Evolutionary conservation across 2,113 vertebrate genomes (phyloP).

Genomic region (Embiotoca jacksoni): DNA sequence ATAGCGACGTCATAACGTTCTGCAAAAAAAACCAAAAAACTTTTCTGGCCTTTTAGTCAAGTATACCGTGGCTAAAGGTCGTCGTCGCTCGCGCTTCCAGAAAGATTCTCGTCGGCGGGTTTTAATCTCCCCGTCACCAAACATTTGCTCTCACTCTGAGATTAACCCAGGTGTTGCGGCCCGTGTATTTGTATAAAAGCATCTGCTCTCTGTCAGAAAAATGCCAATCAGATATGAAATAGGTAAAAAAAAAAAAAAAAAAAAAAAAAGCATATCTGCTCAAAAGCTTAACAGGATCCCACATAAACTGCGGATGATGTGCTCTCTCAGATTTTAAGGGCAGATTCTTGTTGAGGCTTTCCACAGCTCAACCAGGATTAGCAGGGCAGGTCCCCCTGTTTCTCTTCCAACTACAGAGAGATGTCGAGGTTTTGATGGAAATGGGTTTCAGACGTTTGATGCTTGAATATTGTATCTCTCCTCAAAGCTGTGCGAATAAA

Average conservation of each 20-base stretch:
- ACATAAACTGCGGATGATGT: conserved; percentile 21
- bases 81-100: neutral
- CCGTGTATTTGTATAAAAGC: neutral
- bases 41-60: too few relatives aligned
- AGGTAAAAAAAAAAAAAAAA: neutral
- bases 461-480: too few relatives aligned
- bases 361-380: conserved; percentile 13
- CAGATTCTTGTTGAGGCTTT: conserved; percentile 17
- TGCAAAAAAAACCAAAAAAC: too few relatives aligned
- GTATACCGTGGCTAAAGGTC: neutral
- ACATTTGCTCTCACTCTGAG: neutral
- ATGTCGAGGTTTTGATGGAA: too few relatives aligned
- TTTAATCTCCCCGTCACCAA: neutral
- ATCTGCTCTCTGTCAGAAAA: conserved; percentile 16
- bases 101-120: neutral
- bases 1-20: too few relatives aligned
- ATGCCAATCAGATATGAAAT: conserved; percentile 40
- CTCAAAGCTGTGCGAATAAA: too few relatives aligned
- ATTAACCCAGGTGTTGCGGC: neutral
- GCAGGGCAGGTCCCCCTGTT: neutral
- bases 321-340: neutral
- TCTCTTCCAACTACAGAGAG: neutral
- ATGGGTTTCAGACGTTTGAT: too few relatives aligned
- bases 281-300: neutral
- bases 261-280: conserved; percentile 18